phyloP scores from a whole-genome alignment of 2,888 invertebrate genomes.

The Encarsia formosa region DNA sequence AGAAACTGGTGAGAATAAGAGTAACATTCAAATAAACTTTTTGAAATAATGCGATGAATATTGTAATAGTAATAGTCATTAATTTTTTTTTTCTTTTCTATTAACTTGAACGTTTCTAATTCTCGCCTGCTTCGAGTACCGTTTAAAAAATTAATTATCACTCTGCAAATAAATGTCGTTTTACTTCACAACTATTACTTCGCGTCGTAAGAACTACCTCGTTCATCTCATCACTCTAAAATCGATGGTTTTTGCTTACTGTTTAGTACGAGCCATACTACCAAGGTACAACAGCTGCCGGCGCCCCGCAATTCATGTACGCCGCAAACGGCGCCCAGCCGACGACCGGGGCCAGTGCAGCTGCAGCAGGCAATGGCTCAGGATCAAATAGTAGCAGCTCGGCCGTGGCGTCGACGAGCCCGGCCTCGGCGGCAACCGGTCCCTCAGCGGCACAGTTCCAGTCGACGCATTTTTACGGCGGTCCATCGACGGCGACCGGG shows the following conservation, averaged over 20 bases:
- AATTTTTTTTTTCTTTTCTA: constrained; percentile 2
- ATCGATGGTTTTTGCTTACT: constrained; percentile 21
- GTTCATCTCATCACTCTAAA: too few relatives aligned
- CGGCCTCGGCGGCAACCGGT: constrained; percentile 32
- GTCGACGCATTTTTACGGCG: constrained; percentile 42
- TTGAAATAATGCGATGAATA: too few relatives aligned
- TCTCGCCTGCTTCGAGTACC: too few relatives aligned
- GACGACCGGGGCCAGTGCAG: constrained; percentile 37
- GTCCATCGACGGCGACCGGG: constrained; percentile 1
- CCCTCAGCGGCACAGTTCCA: constrained; percentile 23
- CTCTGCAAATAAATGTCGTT: too few relatives aligned
- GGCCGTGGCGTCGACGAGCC: constrained; percentile 40
- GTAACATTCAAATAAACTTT: too few relatives aligned
- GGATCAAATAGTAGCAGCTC: constrained; percentile 34
- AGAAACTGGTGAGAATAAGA: too few relatives aligned
- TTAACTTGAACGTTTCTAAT: too few relatives aligned
- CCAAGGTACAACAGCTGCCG: constrained; percentile 45
- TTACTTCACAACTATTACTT: too few relatives aligned
- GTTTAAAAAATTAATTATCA: too few relatives aligned
- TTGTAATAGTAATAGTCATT: too few relatives aligned
- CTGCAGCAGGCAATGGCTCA: constrained; percentile 32
- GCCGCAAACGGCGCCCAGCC: constrained; percentile 49
- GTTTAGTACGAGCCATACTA: constrained; percentile 50
- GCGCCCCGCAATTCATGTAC: constrained; percentile 51
- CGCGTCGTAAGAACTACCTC: too few relatives aligned